Percentiles rank a stretch among this genome's conserved stretches.
Evolutionary conservation across 2,888 invertebrate species (phyloP).

Genomic region (Chrysotoxum bicinctum): DNA sequence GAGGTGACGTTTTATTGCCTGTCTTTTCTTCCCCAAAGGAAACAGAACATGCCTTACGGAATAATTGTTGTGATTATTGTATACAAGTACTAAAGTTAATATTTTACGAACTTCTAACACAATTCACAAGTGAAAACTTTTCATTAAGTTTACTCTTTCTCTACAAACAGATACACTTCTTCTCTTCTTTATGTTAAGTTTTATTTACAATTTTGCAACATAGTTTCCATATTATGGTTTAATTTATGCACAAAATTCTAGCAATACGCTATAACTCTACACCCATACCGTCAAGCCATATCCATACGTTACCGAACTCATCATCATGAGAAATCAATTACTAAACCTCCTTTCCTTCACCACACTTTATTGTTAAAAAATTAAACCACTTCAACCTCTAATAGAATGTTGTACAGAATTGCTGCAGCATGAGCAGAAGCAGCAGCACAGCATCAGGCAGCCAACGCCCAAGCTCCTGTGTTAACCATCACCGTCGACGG

Average conservation of each 20-base stretch:
- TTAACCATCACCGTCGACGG: slow-evolving; percentile 4
- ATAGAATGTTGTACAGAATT: slow-evolving; percentile 33
- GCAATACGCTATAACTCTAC: not conserved
- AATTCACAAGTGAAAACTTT: not conserved
- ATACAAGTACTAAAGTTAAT: not conserved
- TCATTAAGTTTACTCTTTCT: not conserved
- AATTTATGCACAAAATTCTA: slow-evolving; percentile 18
- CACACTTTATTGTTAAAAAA: slow-evolving; percentile 29
- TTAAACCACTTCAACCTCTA: slow-evolving; percentile 48
- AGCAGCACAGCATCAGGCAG: slow-evolving; percentile 22
- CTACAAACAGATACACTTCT: not conserved
- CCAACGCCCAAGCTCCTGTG: slow-evolving; percentile 61
- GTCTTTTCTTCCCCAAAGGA: too few species aligned
- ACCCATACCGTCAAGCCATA: not conserved
- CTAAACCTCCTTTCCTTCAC: slow-evolving; percentile 10
- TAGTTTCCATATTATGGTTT: slow-evolving; percentile 3
- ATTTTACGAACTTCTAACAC: not conserved
- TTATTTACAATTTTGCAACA: not conserved
- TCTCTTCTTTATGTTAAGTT: not conserved
- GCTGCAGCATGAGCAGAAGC: slow-evolving; percentile 16
- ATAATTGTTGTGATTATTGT: not conserved
- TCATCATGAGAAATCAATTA: slow-evolving; percentile 48
- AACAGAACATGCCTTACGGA: too few species aligned
- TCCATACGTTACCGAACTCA: not conserved
- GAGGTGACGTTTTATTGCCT: too few species aligned